These are phyloP conservation scores for Leptinotarsa defecta DNA, from an alignment of 1,140 invertebrate genomes.

Conservation along the genomic window DNA sequence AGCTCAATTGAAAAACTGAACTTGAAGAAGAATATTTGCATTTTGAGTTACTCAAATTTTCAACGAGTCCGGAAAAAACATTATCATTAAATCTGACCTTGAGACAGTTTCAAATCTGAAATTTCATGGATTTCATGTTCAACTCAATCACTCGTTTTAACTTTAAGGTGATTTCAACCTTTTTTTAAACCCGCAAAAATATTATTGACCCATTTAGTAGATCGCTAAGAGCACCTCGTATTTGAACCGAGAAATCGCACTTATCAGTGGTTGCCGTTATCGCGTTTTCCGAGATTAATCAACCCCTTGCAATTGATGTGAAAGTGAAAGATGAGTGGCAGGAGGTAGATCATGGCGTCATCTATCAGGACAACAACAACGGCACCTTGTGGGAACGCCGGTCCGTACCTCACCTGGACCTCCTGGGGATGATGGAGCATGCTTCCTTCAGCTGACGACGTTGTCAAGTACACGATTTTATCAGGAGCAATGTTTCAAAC, in stretches of 20 bases:
- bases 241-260: neutral
- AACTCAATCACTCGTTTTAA: no score
- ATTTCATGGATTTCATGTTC: no score
- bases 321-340: slow-evolving; percentile 36
- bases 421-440: slow-evolving; percentile 17
- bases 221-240: neutral
- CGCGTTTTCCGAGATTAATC: slow-evolving; percentile 35
- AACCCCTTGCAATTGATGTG: slow-evolving; percentile 26
- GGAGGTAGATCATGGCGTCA: slow-evolving; percentile 34
- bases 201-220: neutral
- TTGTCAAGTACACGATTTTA: neutral
- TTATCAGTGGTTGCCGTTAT: neutral
- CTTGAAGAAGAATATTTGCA: no score
- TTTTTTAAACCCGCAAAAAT: no score
- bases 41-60: no score
- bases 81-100: no score
- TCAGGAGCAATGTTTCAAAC: no score
- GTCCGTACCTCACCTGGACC: slow-evolving; percentile 13
- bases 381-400: slow-evolving; percentile 6
- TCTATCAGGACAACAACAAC: slow-evolving; percentile 25
- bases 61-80: no score
- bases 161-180: no score
- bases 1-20: no score
- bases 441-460: neutral
- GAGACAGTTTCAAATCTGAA: no score